These are phyloP conservation scores for Eudemis profundana DNA, from an alignment of 2,888 invertebrate species.

Conservation along the genomic window DNA sequence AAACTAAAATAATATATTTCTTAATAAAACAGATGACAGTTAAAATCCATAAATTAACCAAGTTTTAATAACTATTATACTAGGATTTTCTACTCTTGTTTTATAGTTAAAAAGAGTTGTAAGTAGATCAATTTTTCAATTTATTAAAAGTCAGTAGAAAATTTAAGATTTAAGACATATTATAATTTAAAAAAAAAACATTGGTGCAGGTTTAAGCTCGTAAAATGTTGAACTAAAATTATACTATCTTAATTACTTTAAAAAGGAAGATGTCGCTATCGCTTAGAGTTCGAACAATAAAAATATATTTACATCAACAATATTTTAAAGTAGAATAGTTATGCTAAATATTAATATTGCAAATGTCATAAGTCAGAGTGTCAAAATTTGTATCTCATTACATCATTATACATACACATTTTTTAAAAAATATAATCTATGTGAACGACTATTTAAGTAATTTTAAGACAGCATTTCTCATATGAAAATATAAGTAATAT, in stretches of 20 bases:
- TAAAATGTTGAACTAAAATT: slow-evolving; percentile 38
- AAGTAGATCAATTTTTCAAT: slow-evolving; percentile 20
- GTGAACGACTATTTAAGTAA: slow-evolving; percentile 62
- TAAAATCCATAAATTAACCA: neutral
- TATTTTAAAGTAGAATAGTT: slow-evolving; percentile 53
- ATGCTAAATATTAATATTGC: slow-evolving; percentile 75
- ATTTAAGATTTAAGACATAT: slow-evolving; percentile 47
- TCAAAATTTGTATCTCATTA: slow-evolving; percentile 54
- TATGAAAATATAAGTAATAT: slow-evolving; percentile 78
- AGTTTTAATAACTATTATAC: neutral
- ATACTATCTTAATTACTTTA: slow-evolving; percentile 43
- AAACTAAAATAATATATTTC: neutral
- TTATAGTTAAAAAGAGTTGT: slow-evolving; percentile 31
- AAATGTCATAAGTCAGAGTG: slow-evolving; percentile 73
- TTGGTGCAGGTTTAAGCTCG: slow-evolving; percentile 48
- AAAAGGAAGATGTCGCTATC: slow-evolving; percentile 44
- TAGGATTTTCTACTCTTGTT: slow-evolving; percentile 1
- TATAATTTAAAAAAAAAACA: slow-evolving; percentile 43
- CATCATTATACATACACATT: slow-evolving; percentile 57
- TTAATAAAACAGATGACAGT: neutral
- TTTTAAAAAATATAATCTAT: slow-evolving; percentile 78
- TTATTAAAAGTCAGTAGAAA: slow-evolving; percentile 48
- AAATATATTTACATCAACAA: slow-evolving; percentile 68
- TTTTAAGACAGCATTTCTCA: slow-evolving; percentile 64
- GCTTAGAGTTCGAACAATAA: slow-evolving; percentile 26